A percentile compares a stretch with the other conserved stretches of the same genome.
phyloP scores from a whole-genome alignment of 2,797 vertebrate genomes.

The Yasuhikotakia modesta region DNA sequence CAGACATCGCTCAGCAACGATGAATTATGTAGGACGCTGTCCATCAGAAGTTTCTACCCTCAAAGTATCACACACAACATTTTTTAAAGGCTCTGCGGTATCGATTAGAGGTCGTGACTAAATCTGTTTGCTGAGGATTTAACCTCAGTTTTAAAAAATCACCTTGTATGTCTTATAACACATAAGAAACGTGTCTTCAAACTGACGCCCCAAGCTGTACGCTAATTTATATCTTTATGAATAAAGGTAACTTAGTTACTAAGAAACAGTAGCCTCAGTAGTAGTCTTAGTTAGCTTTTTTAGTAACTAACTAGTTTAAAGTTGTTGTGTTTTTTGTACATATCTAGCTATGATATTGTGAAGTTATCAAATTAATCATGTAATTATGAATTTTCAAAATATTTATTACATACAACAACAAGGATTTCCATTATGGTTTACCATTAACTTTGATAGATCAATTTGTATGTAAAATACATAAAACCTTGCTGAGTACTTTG shows the following conservation, averaged over 20 bases:
- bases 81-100: not conserved
- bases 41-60: slow-evolving; percentile 10
- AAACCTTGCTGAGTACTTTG: not conserved
- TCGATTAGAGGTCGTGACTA: not conserved
- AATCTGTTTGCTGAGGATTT: slow-evolving; percentile 2
- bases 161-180: not conserved
- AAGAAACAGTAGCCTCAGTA: too few species aligned
- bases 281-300: too few species aligned
- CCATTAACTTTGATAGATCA: not conserved
- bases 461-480: not conserved
- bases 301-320: too few species aligned
- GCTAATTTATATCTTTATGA: too few species aligned
- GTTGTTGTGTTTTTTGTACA: too few species aligned
- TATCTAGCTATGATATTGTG: too few species aligned
- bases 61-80: slow-evolving; percentile 20
- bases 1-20: slow-evolving; percentile 12
- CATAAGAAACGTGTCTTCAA: too few species aligned
- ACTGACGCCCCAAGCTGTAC: too few species aligned
- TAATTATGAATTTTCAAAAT: too few species aligned
- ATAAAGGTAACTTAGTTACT: too few species aligned
- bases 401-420: not conserved
- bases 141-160: not conserved
- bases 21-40: slow-evolving; percentile 34
- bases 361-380: too few species aligned
- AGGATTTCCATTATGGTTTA: not conserved